Evolutionary conservation across 2,797 vertebrate species (phyloP).

Genomic region (Mus caroli): DNA sequence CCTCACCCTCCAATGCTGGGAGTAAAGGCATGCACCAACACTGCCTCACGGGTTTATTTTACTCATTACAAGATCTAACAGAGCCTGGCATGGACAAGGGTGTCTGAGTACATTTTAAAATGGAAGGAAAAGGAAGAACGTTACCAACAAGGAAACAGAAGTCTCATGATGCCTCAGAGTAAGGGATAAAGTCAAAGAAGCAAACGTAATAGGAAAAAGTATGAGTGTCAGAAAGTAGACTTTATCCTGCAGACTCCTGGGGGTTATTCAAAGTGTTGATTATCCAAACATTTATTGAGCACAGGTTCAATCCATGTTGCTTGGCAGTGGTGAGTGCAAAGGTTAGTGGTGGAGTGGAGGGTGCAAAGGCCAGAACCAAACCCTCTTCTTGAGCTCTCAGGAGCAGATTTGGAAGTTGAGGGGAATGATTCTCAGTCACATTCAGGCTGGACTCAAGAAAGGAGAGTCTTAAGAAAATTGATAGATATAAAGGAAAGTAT

Average conservation of each 20-base stretch:
- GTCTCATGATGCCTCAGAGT: not conserved
- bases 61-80: conserved; percentile 48
- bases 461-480: not conserved
- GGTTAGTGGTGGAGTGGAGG: not conserved
- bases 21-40: not conserved
- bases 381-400: conserved; percentile 12
- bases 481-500: not conserved
- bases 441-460: not conserved
- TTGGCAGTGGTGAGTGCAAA: conserved; percentile 57
- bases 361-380: not conserved
- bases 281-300: conserved; percentile 74
- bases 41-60: not conserved
- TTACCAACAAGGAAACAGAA: conserved; percentile 1
- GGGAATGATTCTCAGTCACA: conserved; percentile 29
- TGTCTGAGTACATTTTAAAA: conserved; percentile 36
- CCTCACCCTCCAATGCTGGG: not conserved
- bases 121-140: conserved; percentile 55
- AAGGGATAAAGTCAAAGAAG: conserved; percentile 5
- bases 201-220: conserved; percentile 33
- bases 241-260: conserved; percentile 40
- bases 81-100: not conserved
- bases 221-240: conserved; percentile 49
- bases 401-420: conserved; percentile 7
- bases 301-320: conserved; percentile 59
- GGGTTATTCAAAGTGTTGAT: conserved; percentile 55